phyloP scores from a whole-genome alignment of 2,888 invertebrate genomes.

The Laspeyria flexula region DNA sequence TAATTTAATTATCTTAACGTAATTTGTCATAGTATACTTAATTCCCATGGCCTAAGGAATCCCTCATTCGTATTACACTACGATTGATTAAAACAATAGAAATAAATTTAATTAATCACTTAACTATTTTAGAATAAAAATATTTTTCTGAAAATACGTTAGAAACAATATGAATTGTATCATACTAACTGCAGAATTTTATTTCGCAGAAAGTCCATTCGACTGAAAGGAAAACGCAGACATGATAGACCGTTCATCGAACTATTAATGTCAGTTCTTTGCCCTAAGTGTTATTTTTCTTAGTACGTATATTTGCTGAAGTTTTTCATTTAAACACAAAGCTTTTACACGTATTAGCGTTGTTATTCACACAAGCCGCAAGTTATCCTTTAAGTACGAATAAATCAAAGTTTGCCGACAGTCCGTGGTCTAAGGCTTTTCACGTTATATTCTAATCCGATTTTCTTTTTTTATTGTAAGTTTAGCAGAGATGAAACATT shows the following conservation, averaged over 20 bases:
- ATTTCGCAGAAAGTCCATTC: no score
- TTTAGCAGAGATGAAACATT: not conserved
- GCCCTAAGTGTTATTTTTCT: not conserved
- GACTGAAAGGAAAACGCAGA: not conserved
- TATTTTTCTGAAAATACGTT: not conserved
- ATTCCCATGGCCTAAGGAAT: conserved; percentile 1
- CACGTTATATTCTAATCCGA: conserved; percentile 3
- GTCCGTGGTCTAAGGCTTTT: conserved; percentile 13
- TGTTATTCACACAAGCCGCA: conserved; percentile 12
- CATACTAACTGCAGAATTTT: no score
- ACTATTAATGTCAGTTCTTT: not conserved
- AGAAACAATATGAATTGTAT: no score
- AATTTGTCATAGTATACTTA: conserved; percentile 8
- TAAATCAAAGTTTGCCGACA: conserved; percentile 33
- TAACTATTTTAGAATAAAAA: not conserved
- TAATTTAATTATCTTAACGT: conserved; percentile 5
- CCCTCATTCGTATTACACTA: not conserved
- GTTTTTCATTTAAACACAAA: conserved; percentile 1
- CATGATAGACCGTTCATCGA: not conserved
- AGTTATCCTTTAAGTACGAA: conserved; percentile 27
- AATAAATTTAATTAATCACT: conserved; percentile 5
- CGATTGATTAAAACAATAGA: conserved; percentile 2
- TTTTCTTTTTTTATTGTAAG: not conserved
- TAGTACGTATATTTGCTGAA: not conserved
- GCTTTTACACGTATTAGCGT: conserved; percentile 2